Percentiles rank a stretch among this genome's conserved stretches.
Conservation (phyloP, 2,888 invertebrate species). For the Euzophera pinguis region DNA sequence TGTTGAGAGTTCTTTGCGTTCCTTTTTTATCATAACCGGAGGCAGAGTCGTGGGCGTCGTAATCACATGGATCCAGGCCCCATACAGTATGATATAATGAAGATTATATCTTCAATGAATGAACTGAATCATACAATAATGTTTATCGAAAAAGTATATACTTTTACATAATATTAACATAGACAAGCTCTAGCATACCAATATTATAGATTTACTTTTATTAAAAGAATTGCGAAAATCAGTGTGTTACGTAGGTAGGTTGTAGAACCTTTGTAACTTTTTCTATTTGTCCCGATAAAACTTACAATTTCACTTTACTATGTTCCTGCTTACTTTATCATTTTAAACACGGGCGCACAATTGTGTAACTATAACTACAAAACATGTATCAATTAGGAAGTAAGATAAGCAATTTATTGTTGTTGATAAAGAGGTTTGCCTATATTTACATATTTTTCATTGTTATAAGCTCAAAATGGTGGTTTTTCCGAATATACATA, state of each 20-base stretch:
- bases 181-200: no score
- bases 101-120: no score
- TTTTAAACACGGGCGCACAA: neutral
- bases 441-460: conserved; percentile 26
- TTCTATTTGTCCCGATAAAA: neutral
- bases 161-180: no score
- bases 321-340: conserved; percentile 1
- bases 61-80: neutral
- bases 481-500: conserved; percentile 21
- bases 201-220: no score
- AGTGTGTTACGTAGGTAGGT: no score
- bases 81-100: neutral
- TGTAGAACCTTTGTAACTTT: no score
- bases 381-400: neutral
- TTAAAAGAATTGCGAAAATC: no score
- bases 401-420: conserved; percentile 24
- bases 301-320: neutral
- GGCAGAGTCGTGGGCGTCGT: neutral
- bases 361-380: neutral
- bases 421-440: conserved; percentile 28
- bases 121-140: no score
- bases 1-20: no score
- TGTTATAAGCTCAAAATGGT: conserved; percentile 33
- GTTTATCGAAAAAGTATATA: no score
- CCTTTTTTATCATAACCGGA: neutral